Percentiles rank a stretch among this genome's conserved stretches.
Conservation (phyloP, 2,888 invertebrate genomes). For the Drosophila percnosoma region DNA sequence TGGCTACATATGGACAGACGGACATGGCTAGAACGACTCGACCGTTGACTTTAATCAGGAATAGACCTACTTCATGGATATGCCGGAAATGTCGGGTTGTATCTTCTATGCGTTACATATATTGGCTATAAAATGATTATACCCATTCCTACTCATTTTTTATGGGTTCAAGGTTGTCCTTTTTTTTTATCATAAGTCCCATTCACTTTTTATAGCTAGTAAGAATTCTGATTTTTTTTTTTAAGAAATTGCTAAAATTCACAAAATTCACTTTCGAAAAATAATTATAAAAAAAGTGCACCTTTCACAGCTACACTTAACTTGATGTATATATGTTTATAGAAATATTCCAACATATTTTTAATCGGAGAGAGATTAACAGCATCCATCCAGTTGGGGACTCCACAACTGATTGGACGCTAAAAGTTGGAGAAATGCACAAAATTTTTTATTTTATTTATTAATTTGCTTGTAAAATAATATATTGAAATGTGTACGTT, state of each 20-base stretch:
- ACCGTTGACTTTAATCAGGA: neutral
- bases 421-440: neutral
- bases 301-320: neutral
- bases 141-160: neutral
- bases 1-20: neutral
- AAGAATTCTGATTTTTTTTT: neutral
- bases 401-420: neutral
- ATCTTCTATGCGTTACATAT: neutral
- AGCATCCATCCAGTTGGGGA: neutral
- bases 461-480: neutral
- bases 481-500: neutral
- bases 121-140: neutral
- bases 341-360: neutral
- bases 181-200: neutral
- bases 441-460: neutral
- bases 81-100: neutral
- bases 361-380: neutral
- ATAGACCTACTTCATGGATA: neutral
- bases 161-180: neutral
- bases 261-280: neutral
- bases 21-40: neutral
- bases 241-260: neutral
- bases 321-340: neutral
- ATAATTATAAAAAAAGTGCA: neutral
- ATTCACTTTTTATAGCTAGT: neutral